A percentile compares a stretch with the other conserved stretches of the same genome.
Conservation (phyloP, 2,797 vertebrate genomes). For the Neosilurus hyrtlii region DNA sequence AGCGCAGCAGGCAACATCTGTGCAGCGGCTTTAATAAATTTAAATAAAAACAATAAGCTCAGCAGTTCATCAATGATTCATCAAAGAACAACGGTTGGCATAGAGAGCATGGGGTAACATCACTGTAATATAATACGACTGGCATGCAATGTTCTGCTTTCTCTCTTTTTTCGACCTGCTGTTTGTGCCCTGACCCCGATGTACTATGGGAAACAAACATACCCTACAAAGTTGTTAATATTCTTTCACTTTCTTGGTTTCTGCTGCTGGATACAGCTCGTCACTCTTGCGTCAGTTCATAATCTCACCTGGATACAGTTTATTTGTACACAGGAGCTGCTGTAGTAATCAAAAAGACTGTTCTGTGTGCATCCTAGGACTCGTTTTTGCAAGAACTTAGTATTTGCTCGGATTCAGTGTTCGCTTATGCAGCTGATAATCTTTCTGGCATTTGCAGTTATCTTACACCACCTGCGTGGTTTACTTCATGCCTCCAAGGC, state of each 20-base stretch:
- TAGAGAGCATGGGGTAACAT: not conserved
- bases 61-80: conserved; percentile 16
- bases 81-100: not conserved
- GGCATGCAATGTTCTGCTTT: not conserved
- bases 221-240: not conserved
- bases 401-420: not conserved
- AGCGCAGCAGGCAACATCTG: not conserved
- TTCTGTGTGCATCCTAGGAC: not conserved
- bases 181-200: not conserved
- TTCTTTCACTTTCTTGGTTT: not conserved
- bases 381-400: not conserved
- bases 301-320: not conserved
- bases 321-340: not conserved
- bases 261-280: not conserved
- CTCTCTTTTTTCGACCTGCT: too few species aligned
- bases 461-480: not conserved
- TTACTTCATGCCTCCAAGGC: not conserved
- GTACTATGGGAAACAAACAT: not conserved
- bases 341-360: not conserved
- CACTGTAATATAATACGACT: not conserved
- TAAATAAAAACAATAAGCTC: not conserved
- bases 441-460: not conserved
- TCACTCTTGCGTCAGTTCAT: not conserved
- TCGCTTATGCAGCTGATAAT: not conserved
- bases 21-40: not conserved